A percentile compares a stretch with the other conserved stretches of the same genome.
These are phyloP conservation scores for Chromobotia macracanthus DNA, from an alignment of 2,797 vertebrate species.

Conservation along the genomic window DNA sequence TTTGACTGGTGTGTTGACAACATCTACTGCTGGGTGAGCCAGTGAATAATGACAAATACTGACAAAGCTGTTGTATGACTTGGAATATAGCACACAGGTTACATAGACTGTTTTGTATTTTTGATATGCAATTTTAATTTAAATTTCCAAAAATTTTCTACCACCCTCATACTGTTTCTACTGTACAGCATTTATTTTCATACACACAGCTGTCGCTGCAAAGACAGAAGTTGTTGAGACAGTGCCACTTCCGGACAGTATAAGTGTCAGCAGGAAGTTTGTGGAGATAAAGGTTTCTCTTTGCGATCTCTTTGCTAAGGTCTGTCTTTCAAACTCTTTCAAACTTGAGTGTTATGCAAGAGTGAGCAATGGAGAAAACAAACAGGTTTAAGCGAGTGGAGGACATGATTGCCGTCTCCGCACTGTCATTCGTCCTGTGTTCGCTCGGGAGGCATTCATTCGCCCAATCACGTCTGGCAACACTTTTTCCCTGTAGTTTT, in stretches of 20 bases:
- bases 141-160: not conserved
- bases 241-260: not conserved
- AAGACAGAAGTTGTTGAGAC: not conserved
- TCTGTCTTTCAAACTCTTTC: not conserved
- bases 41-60: too few species aligned
- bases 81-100: too few species aligned
- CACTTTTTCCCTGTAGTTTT: constrained; percentile 71
- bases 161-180: not conserved
- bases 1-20: too few species aligned
- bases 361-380: constrained; percentile 6
- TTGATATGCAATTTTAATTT: not conserved
- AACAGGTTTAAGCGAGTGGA: not conserved
- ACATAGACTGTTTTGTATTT: not conserved
- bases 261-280: not conserved
- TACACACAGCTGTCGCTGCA: not conserved
- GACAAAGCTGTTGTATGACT: too few species aligned
- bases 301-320: constrained; percentile 10
- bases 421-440: constrained; percentile 1
- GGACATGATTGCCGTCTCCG: not conserved
- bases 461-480: constrained; percentile 61
- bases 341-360: constrained; percentile 3
- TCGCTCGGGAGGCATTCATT: constrained; percentile 4
- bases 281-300: constrained; percentile 14
- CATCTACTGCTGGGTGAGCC: too few species aligned
- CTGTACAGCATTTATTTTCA: not conserved